A percentile compares a stretch with the other conserved stretches of the same genome.
Conservation (phyloP, 2,888 invertebrate genomes). For the Pristionchus entomophagus region DNA sequence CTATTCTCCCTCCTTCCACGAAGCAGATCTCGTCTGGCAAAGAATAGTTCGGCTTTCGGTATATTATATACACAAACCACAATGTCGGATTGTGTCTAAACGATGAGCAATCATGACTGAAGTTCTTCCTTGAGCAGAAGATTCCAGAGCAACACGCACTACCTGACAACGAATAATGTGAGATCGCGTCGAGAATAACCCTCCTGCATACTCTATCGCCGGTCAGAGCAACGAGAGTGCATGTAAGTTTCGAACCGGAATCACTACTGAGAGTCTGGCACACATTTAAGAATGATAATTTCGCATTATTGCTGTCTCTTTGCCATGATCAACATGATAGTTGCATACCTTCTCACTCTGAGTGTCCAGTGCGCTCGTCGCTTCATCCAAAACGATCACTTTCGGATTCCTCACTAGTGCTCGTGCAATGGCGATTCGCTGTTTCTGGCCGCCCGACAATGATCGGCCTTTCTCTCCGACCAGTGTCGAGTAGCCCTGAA, state of each 20-base stretch:
- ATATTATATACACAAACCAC: background rate
- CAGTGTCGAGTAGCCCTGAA: background rate
- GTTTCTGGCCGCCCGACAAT: background rate
- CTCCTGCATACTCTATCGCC: too few relatives aligned
- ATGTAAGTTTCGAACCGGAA: too few relatives aligned
- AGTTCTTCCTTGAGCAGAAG: background rate
- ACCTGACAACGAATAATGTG: background rate
- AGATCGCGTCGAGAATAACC: background rate
- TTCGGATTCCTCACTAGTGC: background rate
- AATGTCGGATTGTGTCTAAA: background rate
- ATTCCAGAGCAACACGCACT: background rate
- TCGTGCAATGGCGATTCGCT: background rate
- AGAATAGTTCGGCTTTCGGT: background rate
- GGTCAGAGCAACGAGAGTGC: too few relatives aligned
- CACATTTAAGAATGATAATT: too few relatives aligned
- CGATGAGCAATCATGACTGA: background rate
- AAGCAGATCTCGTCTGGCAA: constrained; percentile 29
- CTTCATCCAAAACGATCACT: background rate
- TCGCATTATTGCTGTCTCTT: too few relatives aligned
- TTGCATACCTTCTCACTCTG: background rate
- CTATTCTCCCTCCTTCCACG: constrained; percentile 8
- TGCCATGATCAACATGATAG: background rate
- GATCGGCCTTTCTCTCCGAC: background rate
- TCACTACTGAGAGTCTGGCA: too few relatives aligned
- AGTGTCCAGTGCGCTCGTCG: background rate